phyloP scores from a whole-genome alignment of 2,888 invertebrate species.

The Oligia latruncula region DNA sequence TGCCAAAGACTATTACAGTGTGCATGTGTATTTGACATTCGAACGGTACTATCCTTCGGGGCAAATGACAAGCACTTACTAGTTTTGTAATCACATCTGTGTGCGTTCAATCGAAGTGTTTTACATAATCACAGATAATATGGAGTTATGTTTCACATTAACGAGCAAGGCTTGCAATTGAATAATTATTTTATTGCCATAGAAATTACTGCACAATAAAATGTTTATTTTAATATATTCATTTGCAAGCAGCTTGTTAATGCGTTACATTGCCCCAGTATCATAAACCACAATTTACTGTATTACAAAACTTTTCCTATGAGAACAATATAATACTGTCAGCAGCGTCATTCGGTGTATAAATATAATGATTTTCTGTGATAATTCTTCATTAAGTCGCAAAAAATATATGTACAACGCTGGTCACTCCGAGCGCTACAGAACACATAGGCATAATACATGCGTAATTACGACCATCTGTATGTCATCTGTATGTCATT shows the following conservation, averaged over 20 bases:
- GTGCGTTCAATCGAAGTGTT: slow-evolving; percentile 36
- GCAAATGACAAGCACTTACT: slow-evolving; percentile 14
- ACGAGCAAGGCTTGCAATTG: slow-evolving; percentile 40
- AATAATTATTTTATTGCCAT: slow-evolving; percentile 57
- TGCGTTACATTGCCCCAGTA: slow-evolving; percentile 40
- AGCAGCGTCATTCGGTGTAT: slow-evolving; percentile 25
- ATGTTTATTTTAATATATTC: slow-evolving; percentile 53
- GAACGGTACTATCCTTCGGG: slow-evolving; percentile 7
- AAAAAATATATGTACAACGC: slow-evolving; percentile 62
- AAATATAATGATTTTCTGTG: slow-evolving; percentile 53
- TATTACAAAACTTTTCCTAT: slow-evolving; percentile 29
- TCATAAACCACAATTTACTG: slow-evolving; percentile 35
- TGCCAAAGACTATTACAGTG: slow-evolving; percentile 46
- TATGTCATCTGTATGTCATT: slow-evolving; percentile 74
- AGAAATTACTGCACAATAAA: slow-evolving; percentile 46
- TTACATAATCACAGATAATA: slow-evolving; percentile 55
- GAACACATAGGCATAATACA: slow-evolving; percentile 73
- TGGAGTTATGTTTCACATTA: slow-evolving; percentile 49
- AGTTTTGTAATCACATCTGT: slow-evolving; percentile 14
- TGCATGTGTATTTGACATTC: slow-evolving; percentile 22
- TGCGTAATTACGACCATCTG: slow-evolving; percentile 74
- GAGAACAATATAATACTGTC: slow-evolving; percentile 20
- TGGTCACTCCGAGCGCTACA: slow-evolving; percentile 65
- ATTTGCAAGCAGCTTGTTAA: slow-evolving; percentile 36
- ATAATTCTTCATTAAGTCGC: slow-evolving; percentile 53